Base-by-base conservation (phyloP, 2,113 vertebrate genomes). In the Nyctibius bracteatus region DNA sequence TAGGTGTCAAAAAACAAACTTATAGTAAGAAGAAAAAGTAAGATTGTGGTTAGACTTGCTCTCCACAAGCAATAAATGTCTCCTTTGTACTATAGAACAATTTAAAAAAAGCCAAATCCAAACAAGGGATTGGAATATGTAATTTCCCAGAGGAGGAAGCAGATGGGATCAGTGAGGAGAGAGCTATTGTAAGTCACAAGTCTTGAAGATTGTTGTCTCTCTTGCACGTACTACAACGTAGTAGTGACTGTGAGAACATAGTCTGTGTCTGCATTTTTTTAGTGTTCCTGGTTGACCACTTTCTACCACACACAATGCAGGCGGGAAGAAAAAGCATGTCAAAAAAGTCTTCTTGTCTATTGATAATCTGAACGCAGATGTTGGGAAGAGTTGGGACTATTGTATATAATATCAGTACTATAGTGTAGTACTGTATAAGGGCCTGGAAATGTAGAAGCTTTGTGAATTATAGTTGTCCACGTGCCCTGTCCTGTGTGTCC, bases 221-320 rank as follows among this genome's bases (percentile, higher is more conserved):
- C 12, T 62, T 79, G 22, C n/a, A 10, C 2, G 10, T 47, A 3
- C 33, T 58, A 22, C 14, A 59, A 54, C 39, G 35, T 7, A 4
- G 23, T 63, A 55, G 10, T 61, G n/a, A 18, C 55, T 82, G 14
- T 72, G 25, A 80, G 25, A 71, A 8, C 24, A 24, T 7, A 28
- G 27, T 31, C 52, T 55, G 14, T 17, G 14, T 17, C 17, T 65
- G 80, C 24, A 9, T 71, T 66, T 57, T 83, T 78, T 63, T 47
- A 37, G 10, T 49, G 8, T 65, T 84, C 7, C 35, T 37, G 8
- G 8, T 8, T 62, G 17, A 39, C 25, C 0, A 0, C 5, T 23
- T 84, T 81, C 46, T 71, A 44, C 7, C 27, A 24, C 21, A 44
- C 16, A 44, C 8, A 70, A 17, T 41, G 19, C 4, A 35, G 21